Percentiles rank a stretch among this genome's conserved stretches.
Evolutionary conservation across 2,888 invertebrate genomes (phyloP).

Genomic region (Pomacea canaliculata): DNA sequence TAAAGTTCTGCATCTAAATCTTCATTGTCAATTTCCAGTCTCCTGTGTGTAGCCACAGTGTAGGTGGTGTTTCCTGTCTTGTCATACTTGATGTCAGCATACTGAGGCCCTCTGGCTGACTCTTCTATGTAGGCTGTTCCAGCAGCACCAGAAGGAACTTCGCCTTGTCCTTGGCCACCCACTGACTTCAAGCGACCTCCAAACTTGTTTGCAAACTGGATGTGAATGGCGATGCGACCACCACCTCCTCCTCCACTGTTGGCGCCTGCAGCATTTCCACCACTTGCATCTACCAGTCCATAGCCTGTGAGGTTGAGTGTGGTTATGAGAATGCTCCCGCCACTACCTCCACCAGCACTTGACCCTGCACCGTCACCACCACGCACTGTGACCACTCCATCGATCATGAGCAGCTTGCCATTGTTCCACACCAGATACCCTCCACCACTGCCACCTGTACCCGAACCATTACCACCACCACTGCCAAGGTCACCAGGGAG

Average conservation of each 20-base stretch:
- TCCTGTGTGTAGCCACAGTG: conserved; percentile 39
- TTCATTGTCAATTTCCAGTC: conserved; percentile 50
- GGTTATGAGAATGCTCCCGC: conserved; percentile 49
- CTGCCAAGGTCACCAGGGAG: conserved; percentile 45
- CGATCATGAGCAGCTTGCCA: conserved; percentile 47
- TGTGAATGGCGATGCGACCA: conserved; percentile 49
- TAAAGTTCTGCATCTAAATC: conserved; percentile 49
- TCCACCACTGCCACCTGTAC: conserved; percentile 52
- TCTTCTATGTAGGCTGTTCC: conserved; percentile 57
- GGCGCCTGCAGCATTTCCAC: conserved; percentile 38
- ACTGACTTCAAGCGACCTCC: conserved; percentile 44
- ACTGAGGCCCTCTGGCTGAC: conserved; percentile 55
- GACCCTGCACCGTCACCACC: conserved; percentile 43
- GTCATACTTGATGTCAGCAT: conserved; percentile 56
- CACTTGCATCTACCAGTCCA: conserved; percentile 50
- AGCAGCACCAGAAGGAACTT: conserved; percentile 52
- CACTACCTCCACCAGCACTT: conserved; percentile 55
- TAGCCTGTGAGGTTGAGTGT: conserved; percentile 56
- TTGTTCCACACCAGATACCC: conserved; percentile 50
- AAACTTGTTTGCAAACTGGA: conserved; percentile 47
- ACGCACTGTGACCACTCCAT: conserved; percentile 48
- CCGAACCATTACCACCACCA: conserved; percentile 52
- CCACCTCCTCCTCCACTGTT: conserved; percentile 49
- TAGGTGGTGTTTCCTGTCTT: conserved; percentile 28
- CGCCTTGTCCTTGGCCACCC: conserved; percentile 36